Evolutionary conservation across 1,140 invertebrate species (phyloP).

Genomic region (Meloidogyne exigua): DNA sequence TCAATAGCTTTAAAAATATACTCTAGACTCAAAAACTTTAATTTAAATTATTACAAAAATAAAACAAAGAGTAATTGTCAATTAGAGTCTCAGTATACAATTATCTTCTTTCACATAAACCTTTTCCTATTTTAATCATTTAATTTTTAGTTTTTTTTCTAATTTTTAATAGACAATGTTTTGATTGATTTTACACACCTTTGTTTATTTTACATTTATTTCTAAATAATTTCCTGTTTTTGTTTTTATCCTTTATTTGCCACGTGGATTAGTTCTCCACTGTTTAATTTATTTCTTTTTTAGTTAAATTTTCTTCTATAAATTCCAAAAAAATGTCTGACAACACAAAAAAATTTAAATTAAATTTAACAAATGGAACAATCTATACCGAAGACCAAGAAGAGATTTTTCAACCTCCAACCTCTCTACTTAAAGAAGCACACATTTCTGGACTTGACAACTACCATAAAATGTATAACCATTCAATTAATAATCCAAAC

Average conservation of each 20-base stretch:
- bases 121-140: no score
- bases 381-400: neutral
- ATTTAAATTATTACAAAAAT: no score
- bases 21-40: no score
- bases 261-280: neutral
- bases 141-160: no score
- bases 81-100: no score
- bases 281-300: neutral
- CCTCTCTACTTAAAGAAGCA: neutral
- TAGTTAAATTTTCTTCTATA: neutral
- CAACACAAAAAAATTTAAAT: neutral
- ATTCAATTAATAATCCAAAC: slow-evolving; percentile 46
- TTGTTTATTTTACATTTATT: no score
- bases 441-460: neutral
- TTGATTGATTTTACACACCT: no score
- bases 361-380: neutral
- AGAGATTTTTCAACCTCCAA: neutral
- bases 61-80: no score
- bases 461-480: slow-evolving; percentile 40
- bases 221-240: no score
- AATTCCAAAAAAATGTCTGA: neutral
- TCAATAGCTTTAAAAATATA: no score
- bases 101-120: no score
- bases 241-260: neutral
- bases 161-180: no score